Conservation (phyloP, 2,113 vertebrate species). For the Phasianus colchicus region DNA sequence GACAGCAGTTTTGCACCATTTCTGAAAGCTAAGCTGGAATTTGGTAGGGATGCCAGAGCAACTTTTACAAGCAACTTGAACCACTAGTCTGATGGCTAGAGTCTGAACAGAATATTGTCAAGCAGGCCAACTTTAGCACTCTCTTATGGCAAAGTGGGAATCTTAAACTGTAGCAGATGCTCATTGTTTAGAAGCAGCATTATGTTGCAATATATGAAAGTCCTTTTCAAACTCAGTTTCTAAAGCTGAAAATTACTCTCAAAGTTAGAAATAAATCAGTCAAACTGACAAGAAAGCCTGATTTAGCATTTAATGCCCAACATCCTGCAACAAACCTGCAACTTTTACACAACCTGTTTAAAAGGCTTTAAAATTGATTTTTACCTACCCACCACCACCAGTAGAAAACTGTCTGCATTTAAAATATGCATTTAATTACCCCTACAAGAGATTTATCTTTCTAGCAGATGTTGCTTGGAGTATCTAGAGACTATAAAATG, state of each 20-base stretch:
- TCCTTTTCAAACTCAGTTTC: background rate
- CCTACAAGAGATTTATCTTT: slow-evolving; percentile 65
- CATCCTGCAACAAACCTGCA: slow-evolving; percentile 50
- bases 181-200: background rate
- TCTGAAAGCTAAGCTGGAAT: background rate
- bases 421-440: slow-evolving; percentile 74
- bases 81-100: background rate
- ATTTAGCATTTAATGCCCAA: slow-evolving; percentile 8
- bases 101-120: background rate
- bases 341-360: slow-evolving; percentile 42
- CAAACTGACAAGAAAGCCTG: background rate
- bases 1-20: background rate
- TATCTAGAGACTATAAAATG: slow-evolving; percentile 38
- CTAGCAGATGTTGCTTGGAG: slow-evolving; percentile 67
- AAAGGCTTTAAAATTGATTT: slow-evolving; percentile 66
- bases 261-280: background rate
- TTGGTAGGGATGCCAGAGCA: background rate
- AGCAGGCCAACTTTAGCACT: background rate
- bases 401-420: slow-evolving; percentile 58
- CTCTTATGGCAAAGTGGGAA: background rate
- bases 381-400: slow-evolving; percentile 23
- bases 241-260: slow-evolving; percentile 26
- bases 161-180: background rate
- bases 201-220: background rate
- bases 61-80: no score